Base-by-base conservation (phyloP, 2,888 invertebrate genomes). In the Ennomos erosarius region DNA sequence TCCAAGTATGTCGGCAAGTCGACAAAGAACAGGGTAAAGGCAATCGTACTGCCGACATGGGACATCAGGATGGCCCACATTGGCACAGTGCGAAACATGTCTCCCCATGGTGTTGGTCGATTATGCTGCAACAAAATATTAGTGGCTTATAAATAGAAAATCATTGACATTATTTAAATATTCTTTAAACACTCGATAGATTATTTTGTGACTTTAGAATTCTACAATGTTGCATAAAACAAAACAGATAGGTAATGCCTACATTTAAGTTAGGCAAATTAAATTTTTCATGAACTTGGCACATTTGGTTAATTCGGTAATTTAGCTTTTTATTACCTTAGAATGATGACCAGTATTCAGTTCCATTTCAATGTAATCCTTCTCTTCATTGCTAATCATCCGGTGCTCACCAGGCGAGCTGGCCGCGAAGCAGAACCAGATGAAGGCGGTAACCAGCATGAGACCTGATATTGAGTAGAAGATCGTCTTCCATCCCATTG, bases 1-100 rank as follows among this genome's bases (percentile, higher is more conserved):
- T 93, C 94, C 79, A 96, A 89, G 69, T 95, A 96, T 0, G 93
- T 94, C 0, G 96, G 96, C 71, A 96, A 93, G 74, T 96, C 94
- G 0, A 95, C 95, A 8, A 96, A 89, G 48, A 96, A 88, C 8
- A 95, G 93, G 71, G 94, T 94, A 73, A 94, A 96, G 0, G 94
- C 94, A 88, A 94, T 94, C 10, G 94, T 93, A 60, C 93, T 93
- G 0, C 95, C 95, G 12, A 94, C 85, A 65, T 96, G 96, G 0
- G 93, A 91, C 0, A 94, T 79, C 36, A 85, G 40, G 0, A 94
- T 72, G 0, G 94, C 93, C 88, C 94, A 93, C 61, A 96, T 84
- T 0, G 95, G 94, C 8, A 87, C 71, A 0, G 95, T 95, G 0
- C 89, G 93, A 1, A 95, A 76, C 13, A 96, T 95, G 1, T 87